Evolutionary conservation across 2,797 vertebrate genomes (phyloP).

Genomic region (Limnodromus scolopaceus): DNA sequence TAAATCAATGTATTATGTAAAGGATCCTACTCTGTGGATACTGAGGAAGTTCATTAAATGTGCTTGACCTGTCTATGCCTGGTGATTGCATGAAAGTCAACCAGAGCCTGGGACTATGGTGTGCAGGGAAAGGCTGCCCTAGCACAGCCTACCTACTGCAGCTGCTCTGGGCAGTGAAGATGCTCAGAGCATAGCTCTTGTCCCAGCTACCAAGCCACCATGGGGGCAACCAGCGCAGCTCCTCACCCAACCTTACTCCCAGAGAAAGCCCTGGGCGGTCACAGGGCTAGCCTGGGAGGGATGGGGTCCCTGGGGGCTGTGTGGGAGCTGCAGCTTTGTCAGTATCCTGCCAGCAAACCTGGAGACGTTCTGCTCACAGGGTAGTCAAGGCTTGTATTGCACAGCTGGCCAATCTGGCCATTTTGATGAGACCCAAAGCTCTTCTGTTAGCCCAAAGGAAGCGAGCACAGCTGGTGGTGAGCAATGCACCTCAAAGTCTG

Average conservation of each 20-base stretch:
- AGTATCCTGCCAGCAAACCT: neutral
- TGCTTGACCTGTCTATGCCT: neutral
- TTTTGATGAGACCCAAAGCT: neutral
- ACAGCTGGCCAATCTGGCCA: fast-evolving
- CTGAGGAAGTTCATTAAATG: fast-evolving
- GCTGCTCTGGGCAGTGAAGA: fast-evolving
- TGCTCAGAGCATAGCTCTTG: fast-evolving
- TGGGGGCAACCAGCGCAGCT: neutral
- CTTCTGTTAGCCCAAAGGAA: neutral
- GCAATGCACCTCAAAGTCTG: fast-evolving
- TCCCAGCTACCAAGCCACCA: fast-evolving
- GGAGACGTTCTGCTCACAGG: fast-evolving
- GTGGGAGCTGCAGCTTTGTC: neutral
- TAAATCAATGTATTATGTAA: fast-evolving
- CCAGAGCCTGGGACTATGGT: neutral
- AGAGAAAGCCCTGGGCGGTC: neutral
- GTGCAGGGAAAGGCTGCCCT: fast-evolving
- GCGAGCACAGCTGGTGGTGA: neutral
- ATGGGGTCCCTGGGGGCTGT: fast-evolving
- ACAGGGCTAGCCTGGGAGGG: too few species aligned
- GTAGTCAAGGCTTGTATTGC: fast-evolving
- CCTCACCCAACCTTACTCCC: neutral
- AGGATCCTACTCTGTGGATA: neutral
- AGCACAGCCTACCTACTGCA: fast-evolving
- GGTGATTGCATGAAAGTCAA: fast-evolving